Percentiles rank a stretch among this genome's conserved stretches.
These are phyloP conservation scores for Aulostomus chinensis DNA, from an alignment of 2,797 vertebrate species.

Conservation along the genomic window DNA sequence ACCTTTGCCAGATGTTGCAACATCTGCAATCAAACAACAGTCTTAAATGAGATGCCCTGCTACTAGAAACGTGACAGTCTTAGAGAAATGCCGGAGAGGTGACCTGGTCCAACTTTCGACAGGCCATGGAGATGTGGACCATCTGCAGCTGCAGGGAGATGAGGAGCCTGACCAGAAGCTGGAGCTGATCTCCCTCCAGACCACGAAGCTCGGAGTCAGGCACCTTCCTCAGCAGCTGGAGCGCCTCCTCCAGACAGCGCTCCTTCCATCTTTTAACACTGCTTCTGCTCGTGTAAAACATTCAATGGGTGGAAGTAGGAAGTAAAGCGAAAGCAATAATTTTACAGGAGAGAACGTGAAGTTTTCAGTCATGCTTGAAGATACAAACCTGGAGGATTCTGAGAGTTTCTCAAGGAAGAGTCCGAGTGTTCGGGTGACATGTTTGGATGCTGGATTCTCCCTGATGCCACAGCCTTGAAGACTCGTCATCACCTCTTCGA, in stretches of 20 bases:
- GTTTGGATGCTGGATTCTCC: slow-evolving; percentile 16
- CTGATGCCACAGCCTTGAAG: slow-evolving; percentile 43
- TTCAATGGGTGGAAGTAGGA: not conserved
- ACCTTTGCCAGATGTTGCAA: slow-evolving; percentile 71
- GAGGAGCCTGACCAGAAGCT: slow-evolving; percentile 77
- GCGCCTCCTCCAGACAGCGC: slow-evolving; percentile 82
- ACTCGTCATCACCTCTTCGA: slow-evolving; percentile 56
- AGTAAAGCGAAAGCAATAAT: not conserved
- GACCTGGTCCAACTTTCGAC: slow-evolving; percentile 89
- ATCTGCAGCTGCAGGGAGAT: slow-evolving; percentile 82
- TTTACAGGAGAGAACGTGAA: not conserved
- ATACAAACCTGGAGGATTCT: slow-evolving; percentile 71
- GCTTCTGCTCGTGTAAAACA: slow-evolving; percentile 65
- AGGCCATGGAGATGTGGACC: slow-evolving; percentile 78
- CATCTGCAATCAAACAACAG: slow-evolving; percentile 66
- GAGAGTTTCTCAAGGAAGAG: slow-evolving; percentile 57
- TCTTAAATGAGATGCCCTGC: too few relatives aligned
- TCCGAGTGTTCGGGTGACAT: slow-evolving; percentile 34
- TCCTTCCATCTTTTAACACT: slow-evolving; percentile 82
- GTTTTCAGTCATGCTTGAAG: not conserved
- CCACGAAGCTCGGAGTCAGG: slow-evolving; percentile 55
- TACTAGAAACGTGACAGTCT: not conserved
- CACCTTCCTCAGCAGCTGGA: slow-evolving; percentile 66
- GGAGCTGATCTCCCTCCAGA: slow-evolving; percentile 53
- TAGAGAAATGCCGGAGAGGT: not conserved